A percentile compares a stretch with the other conserved stretches of the same genome.
phyloP scores from a whole-genome alignment of 2,797 vertebrate species.

The Cheirogaleus major region DNA sequence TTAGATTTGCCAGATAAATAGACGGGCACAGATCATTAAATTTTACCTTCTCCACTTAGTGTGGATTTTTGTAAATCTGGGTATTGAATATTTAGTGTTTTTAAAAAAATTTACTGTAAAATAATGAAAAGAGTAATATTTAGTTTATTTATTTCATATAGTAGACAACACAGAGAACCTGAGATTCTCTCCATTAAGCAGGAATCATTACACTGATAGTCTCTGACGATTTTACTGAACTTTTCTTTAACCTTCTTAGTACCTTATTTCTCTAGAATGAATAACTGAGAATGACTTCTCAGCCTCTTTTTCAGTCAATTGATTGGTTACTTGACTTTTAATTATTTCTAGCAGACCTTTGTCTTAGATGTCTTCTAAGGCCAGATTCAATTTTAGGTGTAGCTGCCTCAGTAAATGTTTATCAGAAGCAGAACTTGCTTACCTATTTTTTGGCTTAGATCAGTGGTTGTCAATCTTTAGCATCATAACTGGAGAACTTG shows the following conservation, averaged over 20 bases:
- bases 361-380: neutral
- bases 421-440: neutral
- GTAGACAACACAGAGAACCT: neutral
- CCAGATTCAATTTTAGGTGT: neutral
- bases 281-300: neutral
- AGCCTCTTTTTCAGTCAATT: neutral
- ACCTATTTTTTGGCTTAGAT: neutral
- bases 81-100: neutral
- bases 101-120: neutral
- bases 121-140: neutral
- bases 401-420: neutral
- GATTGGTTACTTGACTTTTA: conserved; percentile 23
- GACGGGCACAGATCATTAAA: neutral
- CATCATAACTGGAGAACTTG: neutral
- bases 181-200: neutral
- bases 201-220: neutral
- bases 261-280: neutral
- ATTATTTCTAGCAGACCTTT: conserved; percentile 26
- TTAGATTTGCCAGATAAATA: neutral
- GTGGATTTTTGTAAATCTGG: neutral
- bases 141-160: neutral
- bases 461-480: neutral
- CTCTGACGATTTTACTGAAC: neutral
- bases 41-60: neutral
- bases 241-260: neutral